Evolutionary conservation across 2,797 vertebrate species (phyloP).

Genomic region (Anomalospiza imberbis): DNA sequence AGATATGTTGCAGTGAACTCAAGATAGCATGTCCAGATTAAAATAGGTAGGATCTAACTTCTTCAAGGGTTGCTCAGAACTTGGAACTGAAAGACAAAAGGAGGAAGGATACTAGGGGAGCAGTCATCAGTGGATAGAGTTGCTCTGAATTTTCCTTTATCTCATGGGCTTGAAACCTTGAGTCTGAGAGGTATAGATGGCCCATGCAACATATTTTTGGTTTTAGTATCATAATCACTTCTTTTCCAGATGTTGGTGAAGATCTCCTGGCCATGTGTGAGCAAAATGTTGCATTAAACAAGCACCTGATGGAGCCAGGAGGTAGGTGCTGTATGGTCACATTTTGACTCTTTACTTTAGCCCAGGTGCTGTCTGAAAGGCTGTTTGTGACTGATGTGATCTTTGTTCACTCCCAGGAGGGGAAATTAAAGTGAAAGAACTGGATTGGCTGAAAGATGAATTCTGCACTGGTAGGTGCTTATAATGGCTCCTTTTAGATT

Average conservation of each 20-base stretch:
- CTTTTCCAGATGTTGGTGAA: conserved; percentile 86
- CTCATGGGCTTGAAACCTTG: neutral
- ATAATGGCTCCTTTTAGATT: neutral
- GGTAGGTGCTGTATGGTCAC: conserved; percentile 66
- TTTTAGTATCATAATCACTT: neutral
- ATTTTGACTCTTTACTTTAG: neutral
- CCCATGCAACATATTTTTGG: neutral
- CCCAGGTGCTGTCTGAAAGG: neutral
- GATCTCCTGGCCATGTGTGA: conserved; percentile 91
- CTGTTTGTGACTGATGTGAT: neutral
- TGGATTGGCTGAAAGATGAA: conserved; percentile 86
- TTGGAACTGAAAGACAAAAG: neutral
- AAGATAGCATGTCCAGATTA: neutral
- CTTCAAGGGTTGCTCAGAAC: neutral
- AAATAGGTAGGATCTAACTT: neutral
- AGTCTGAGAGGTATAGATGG: neutral
- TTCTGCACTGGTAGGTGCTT: conserved; percentile 81
- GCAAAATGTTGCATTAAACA: conserved; percentile 83
- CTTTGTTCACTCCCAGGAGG: conserved; percentile 66
- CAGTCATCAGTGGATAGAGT: neutral
- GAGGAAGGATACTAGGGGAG: neutral
- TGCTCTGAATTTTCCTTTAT: neutral
- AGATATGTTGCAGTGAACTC: neutral
- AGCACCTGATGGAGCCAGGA: conserved; percentile 70
- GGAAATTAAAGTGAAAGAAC: conserved; percentile 79